Percentiles rank a stretch among this genome's conserved stretches.
phyloP scores from a whole-genome alignment of 2,797 vertebrate species.

The Phrynocephalus vlangalii region DNA sequence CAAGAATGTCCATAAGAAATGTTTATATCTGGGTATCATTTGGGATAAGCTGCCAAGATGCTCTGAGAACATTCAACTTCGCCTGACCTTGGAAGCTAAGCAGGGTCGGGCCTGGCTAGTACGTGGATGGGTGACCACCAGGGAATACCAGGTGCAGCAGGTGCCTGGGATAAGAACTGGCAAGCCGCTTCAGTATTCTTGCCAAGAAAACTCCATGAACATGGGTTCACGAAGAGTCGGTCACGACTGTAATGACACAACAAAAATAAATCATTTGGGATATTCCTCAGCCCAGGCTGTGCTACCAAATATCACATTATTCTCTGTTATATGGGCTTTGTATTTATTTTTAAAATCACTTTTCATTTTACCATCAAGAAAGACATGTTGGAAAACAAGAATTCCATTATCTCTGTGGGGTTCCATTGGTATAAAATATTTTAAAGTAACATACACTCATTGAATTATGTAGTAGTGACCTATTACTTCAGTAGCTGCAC shows the following conservation, averaged over 20 bases:
- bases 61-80: too few relatives aligned
- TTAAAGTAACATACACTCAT: constrained; percentile 61
- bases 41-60: neutral
- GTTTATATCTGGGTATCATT: constrained; percentile 26
- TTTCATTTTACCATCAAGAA: constrained; percentile 47
- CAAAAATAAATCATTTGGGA: neutral
- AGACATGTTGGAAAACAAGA: constrained; percentile 62
- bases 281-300: constrained; percentile 41
- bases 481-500: constrained; percentile 46
- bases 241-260: too few relatives aligned
- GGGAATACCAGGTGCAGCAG: too few relatives aligned
- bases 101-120: too few relatives aligned
- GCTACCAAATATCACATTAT: constrained; percentile 38
- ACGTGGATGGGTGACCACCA: too few relatives aligned
- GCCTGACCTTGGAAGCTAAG: too few relatives aligned
- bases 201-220: too few relatives aligned
- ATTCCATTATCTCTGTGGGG: constrained; percentile 59
- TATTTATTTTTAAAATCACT: neutral
- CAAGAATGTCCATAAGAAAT: neutral
- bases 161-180: too few relatives aligned
- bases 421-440: constrained; percentile 65
- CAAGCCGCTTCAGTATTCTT: too few relatives aligned
- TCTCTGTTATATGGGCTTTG: constrained; percentile 48
- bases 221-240: too few relatives aligned
- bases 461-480: constrained; percentile 66